Base-by-base conservation (phyloP, 2,797 vertebrate genomes). In the Thamnophis elegans region DNA sequence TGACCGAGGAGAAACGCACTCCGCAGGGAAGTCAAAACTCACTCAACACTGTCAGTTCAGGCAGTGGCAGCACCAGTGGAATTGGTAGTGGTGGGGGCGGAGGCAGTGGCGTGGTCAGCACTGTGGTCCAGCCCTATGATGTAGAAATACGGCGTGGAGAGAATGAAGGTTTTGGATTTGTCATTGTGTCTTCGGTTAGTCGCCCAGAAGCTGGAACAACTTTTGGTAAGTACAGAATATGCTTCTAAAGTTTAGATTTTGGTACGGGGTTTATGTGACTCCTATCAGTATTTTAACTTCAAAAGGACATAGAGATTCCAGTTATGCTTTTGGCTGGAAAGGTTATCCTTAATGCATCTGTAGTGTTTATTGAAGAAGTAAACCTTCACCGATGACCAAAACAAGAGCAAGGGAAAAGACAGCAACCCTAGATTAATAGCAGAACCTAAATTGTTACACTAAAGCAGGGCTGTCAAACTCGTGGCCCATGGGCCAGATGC, bases 21-120 rank as follows among this genome's bases (percentile, higher is more conserved):
- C 99, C 99, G 0, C 99, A 99, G 97, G 99, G 99, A 88, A 99
- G 99, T 97, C 99, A 99, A 98, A 99, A 99, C 98, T 99, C 99
- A 0, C 98, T 99, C 55, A 99, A 99, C 97, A 99, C 99, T 0
- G 99, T 99, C 95, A 99, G 99, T 97, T 99, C 99, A 0, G 99
- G 99, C 96, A 99, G 99, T 0, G 99, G 99, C 87, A 99, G 99
- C 93, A 99, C 99, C 96, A 99, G 99, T 0, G 99, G 99, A 73
- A 99, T 99, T 0, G 99, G 99, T 95, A 99, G 99, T 0, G 99
- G 99, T 0, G 98, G 98, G 0, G 98, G 98, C 0, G 97, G 98
- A 0, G 98, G 98, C 93, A 97, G 98, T 0, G 97, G 97, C 0
- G 97, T 97, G 0, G 96, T 97, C 73, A 97, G 98, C 73, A 28